Evolutionary conservation across 2,888 invertebrate genomes (phyloP).

Genomic region (Theretra japonica): DNA sequence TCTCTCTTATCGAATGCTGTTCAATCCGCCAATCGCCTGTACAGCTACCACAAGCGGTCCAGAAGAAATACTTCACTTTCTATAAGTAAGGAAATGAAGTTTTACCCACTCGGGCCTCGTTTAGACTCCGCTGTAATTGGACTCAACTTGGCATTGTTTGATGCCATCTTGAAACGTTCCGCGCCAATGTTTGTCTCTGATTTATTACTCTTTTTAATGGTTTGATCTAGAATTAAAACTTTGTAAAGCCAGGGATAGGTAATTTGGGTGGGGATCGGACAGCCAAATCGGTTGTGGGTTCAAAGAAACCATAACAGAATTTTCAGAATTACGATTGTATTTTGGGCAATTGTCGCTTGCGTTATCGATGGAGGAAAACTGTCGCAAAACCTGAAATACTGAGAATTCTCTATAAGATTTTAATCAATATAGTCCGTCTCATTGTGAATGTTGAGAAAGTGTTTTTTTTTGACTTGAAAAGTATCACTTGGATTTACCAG

Average conservation of each 20-base stretch:
- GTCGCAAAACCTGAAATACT: too few species aligned
- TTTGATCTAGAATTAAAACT: slow-evolving; percentile 30
- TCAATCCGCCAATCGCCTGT: slow-evolving; percentile 32
- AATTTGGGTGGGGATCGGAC: too few species aligned
- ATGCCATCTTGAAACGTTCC: slow-evolving; percentile 59
- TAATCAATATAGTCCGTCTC: too few species aligned
- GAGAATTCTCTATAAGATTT: too few species aligned
- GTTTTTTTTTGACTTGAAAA: too few species aligned
- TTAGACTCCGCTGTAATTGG: slow-evolving; percentile 73
- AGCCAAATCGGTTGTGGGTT: too few species aligned
- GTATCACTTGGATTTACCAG: too few species aligned
- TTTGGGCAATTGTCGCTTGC: neutral
- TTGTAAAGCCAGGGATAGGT: neutral
- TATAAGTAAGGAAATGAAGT: slow-evolving; percentile 79
- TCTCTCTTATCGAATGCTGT: neutral
- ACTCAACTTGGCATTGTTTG: slow-evolving; percentile 75
- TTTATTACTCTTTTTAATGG: slow-evolving; percentile 53
- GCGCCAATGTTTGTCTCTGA: slow-evolving; percentile 51
- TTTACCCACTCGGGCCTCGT: slow-evolving; percentile 70
- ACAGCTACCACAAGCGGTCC: slow-evolving; percentile 52
- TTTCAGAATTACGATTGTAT: too few species aligned
- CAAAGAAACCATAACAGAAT: too few species aligned
- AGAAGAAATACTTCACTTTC: slow-evolving; percentile 72
- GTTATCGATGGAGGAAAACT: too few species aligned
- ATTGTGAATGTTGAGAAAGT: too few species aligned